Conservation (phyloP, 1,140 invertebrate species). For the Drosophila subobscura region DNA sequence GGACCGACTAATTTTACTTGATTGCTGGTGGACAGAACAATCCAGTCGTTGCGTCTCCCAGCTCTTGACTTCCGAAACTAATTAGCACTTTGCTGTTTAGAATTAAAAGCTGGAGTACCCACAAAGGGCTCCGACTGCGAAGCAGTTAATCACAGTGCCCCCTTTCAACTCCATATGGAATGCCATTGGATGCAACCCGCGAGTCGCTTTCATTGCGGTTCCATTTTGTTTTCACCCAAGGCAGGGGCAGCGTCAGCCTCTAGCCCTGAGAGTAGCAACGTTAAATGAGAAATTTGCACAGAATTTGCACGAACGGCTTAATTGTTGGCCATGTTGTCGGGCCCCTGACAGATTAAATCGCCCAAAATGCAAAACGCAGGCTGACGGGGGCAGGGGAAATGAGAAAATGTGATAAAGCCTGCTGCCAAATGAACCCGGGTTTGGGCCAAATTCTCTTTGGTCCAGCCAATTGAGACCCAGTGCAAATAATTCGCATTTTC, state of each 20-base stretch:
- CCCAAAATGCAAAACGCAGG: conserved; percentile 36
- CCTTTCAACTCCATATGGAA: conserved; percentile 14
- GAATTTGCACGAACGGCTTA: conserved; percentile 72
- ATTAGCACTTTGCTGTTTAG: conserved; percentile 57
- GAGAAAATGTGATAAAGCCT: conserved; percentile 28
- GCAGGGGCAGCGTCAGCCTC: conserved; percentile 8
- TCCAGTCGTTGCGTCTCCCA: background rate
- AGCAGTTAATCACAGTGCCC: conserved; percentile 65
- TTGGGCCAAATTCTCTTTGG: conserved; percentile 21
- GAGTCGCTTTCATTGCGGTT: conserved; percentile 57
- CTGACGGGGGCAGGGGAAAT: background rate
- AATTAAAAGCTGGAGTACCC: conserved; percentile 53
- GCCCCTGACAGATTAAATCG: conserved; percentile 44
- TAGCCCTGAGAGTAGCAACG: conserved; percentile 23
- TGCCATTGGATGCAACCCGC: conserved; percentile 45
- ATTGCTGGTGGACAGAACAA: conserved; percentile 7
- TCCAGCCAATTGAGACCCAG: conserved; percentile 31
- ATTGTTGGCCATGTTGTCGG: conserved; percentile 65
- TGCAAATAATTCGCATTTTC: conserved; percentile 47
- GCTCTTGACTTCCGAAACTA: conserved; percentile 22
- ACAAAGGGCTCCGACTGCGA: conserved; percentile 35
- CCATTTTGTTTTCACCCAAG: conserved; percentile 5
- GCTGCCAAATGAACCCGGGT: conserved; percentile 55
- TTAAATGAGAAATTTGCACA: conserved; percentile 71
- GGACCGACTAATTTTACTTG: conserved; percentile 12